A percentile compares a stretch with the other conserved stretches of the same genome.
These are phyloP conservation scores for Sitta carolinensis DNA, from an alignment of 2,797 vertebrate species.

Conservation along the genomic window DNA sequence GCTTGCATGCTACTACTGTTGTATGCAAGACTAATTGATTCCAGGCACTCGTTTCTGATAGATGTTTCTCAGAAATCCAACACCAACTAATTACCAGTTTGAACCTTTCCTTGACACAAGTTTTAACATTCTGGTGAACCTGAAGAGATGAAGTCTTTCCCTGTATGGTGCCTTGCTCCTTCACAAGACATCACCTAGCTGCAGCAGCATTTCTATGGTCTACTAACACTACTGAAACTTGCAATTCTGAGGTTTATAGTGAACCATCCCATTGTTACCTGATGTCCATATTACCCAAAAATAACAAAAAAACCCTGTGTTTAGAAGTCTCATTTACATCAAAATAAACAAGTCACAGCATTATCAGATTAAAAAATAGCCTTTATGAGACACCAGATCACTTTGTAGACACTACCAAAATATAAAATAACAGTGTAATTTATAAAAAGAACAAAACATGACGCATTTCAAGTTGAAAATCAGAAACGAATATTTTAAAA, in stretches of 20 bases:
- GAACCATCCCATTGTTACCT: neutral
- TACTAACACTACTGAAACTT: fast-evolving
- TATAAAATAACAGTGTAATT: fast-evolving
- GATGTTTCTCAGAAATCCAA: neutral
- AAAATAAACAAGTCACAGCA: neutral
- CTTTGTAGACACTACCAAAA: fast-evolving
- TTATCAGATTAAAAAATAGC: fast-evolving
- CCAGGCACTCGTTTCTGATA: neutral
- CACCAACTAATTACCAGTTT: too few species aligned
- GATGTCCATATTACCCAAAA: neutral
- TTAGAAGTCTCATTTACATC: neutral
- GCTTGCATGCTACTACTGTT: neutral
- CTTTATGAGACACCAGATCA: neutral
- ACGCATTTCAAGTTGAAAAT: neutral
- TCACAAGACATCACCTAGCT: neutral
- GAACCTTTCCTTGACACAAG: fast-evolving
- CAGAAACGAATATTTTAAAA: fast-evolving
- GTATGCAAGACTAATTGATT: neutral
- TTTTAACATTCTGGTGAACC: neutral
- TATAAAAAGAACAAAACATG: fast-evolving
- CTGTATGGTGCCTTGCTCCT: neutral
- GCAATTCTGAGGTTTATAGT: neutral
- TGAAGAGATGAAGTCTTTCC: neutral
- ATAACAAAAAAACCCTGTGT: neutral
- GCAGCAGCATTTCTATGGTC: neutral